phyloP scores from a whole-genome alignment of 2,888 invertebrate genomes.

The Xylota sylvarum region DNA sequence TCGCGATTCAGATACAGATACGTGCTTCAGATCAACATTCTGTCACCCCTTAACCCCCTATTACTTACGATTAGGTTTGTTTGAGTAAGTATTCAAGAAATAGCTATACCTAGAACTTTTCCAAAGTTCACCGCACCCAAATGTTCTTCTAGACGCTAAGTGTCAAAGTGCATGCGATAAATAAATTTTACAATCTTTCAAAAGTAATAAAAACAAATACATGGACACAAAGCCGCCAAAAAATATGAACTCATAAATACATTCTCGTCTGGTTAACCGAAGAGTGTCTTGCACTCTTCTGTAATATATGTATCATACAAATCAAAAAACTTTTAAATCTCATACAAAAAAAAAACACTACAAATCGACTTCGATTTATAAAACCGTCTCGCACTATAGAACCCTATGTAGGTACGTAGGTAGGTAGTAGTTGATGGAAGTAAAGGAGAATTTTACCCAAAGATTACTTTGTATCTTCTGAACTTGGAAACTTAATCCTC shows the following conservation, averaged over 20 bases:
- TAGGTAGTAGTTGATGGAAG: slow-evolving; percentile 7
- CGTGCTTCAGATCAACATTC: too few species aligned
- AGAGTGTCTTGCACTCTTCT: not conserved
- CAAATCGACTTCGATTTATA: slow-evolving; percentile 15
- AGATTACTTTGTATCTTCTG: slow-evolving; percentile 44
- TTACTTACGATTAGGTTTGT: too few species aligned
- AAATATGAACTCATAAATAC: not conserved
- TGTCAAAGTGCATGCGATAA: too few species aligned
- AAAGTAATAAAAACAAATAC: too few species aligned
- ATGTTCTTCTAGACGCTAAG: too few species aligned
- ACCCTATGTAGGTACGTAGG: not conserved
- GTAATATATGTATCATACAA: not conserved
- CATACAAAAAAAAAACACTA: not conserved
- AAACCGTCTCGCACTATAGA: slow-evolving; percentile 11
- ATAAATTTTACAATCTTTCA: too few species aligned
- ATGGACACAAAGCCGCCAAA: not conserved
- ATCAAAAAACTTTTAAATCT: not conserved
- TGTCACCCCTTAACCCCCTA: too few species aligned
- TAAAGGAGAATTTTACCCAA: slow-evolving; percentile 13
- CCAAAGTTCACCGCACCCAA: too few species aligned
- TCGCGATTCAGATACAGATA: too few species aligned
- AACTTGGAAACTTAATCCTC: slow-evolving; percentile 42
- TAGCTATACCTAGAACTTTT: too few species aligned
- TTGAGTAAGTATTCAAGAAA: too few species aligned
- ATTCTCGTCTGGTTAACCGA: not conserved